Conservation (phyloP, 2,888 invertebrate species). For the Drosophila picticornis region DNA sequence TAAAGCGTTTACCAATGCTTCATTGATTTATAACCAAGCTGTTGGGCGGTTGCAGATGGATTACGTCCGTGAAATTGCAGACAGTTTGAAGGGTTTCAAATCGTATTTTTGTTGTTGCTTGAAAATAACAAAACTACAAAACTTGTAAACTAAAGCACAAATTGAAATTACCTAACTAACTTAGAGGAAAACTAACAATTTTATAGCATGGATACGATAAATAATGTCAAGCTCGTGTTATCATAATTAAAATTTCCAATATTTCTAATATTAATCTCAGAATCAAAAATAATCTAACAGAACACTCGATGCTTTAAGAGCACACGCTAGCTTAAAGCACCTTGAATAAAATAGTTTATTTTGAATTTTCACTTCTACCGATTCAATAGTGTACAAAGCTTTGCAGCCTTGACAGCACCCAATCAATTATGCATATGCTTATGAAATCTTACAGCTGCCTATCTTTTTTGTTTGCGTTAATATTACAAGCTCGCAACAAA, state of each 20-base stretch:
- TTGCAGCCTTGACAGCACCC: too few species aligned
- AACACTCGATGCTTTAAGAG: neutral
- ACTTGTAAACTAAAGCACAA: neutral
- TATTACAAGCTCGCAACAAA: neutral
- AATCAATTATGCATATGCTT: too few species aligned
- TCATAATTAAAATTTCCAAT: neutral
- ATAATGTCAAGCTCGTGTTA: neutral
- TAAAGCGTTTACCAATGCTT: constrained; percentile 32
- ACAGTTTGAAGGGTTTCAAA: constrained; percentile 44
- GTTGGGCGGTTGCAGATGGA: constrained; percentile 59
- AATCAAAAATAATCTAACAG: neutral
- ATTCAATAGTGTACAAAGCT: too few species aligned
- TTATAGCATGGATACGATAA: neutral
- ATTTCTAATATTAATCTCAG: neutral
- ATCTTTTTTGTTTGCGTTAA: neutral
- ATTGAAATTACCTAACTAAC: neutral
- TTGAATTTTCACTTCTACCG: neutral
- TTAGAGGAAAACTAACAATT: neutral
- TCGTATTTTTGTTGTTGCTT: constrained; percentile 11
- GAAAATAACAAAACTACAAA: constrained; percentile 2
- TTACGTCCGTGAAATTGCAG: constrained; percentile 55
- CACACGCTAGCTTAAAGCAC: neutral
- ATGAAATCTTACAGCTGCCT: too few species aligned
- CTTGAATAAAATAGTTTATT: neutral
- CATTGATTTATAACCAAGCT: constrained; percentile 63